Evolutionary conservation across 2,113 vertebrate species (phyloP).

Genomic region (Vulpes vulpes): DNA sequence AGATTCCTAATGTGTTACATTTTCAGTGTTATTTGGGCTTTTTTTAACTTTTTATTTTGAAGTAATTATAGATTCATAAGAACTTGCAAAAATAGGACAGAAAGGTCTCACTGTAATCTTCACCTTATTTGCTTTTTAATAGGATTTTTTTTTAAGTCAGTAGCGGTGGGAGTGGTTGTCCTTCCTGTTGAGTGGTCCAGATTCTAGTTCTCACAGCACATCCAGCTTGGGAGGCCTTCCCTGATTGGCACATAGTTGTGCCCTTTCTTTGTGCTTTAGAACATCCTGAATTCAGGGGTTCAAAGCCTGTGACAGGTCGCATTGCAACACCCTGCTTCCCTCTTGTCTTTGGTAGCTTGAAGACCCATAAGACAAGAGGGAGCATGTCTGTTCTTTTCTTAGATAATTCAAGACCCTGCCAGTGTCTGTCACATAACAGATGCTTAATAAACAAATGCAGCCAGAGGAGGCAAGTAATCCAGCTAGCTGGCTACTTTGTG

Average conservation of each 20-base stretch:
- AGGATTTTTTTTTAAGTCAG: not conserved
- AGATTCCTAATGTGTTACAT: not conserved
- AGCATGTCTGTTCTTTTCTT: not conserved
- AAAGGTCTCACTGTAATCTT: not conserved
- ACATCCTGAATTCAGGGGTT: not conserved
- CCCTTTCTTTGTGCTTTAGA: constrained; percentile 3
- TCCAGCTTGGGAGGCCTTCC: not conserved
- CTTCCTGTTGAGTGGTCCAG: not conserved
- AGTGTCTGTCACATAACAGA: not conserved
- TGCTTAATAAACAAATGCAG: not conserved
- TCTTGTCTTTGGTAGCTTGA: not conserved
- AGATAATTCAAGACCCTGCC: not conserved
- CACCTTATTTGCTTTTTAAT: not conserved
- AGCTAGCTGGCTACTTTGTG: not conserved
- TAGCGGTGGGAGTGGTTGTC: not conserved
- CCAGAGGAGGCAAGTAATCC: not conserved
- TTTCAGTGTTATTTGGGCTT: not conserved
- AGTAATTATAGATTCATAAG: not conserved
- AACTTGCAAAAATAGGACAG: not conserved
- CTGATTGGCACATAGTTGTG: not conserved
- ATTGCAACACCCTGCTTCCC: not conserved
- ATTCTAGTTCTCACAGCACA: not conserved
- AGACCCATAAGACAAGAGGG: fast-evolving
- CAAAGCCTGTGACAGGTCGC: not conserved
- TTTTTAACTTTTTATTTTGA: not conserved